Base-by-base conservation (phyloP, 2,888 invertebrate species). In the Subacronicta megacephala region DNA sequence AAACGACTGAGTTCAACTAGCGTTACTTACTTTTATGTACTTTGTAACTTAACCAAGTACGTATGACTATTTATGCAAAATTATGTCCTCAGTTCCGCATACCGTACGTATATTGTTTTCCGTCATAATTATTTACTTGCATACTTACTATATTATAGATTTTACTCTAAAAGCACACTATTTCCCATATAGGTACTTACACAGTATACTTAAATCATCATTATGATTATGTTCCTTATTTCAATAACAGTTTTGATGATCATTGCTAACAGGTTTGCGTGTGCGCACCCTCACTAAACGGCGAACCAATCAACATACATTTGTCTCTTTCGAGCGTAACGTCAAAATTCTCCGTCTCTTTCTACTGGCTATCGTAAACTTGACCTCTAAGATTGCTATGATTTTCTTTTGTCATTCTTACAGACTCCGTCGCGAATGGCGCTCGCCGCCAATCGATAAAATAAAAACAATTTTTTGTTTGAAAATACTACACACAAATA, bases 351-450 rank as follows among this genome's bases (percentile, higher is more conserved):
- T 70, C 70, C 64, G 43, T 82, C 84, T 82, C 77, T 15, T 46
- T 81, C 80, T 55, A 64, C 52, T 73, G 75, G 75, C 80, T 82
- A 87, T 89, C 84, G 83, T 88, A 90, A 90, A 89, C 90, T 90
- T 92, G 92, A 91, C 90, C 92, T 92, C 86, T 78, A 53, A 63
- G 71, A 74, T 77, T 75, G 80, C 78, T 81, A 78, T 77, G 71
- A 77, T 79, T 79, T 78, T 80, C 75, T 84, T 84, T 83, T 84
- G 82, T 85, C 86, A 90, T 88, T 87, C 86, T 81, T 69, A 53
- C 70, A 78, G 75, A 75, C 68, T 60, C 75, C 60, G 60, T 65
- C 81, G 81, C 73, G 74, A 17, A 71, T 66, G 77, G 70, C 82
- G 84, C 85, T 75, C 78, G 84, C 81, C 73, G 72, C 72, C 67